phyloP scores from a whole-genome alignment of 1,140 invertebrate species.

The Lethocerus indicus region DNA sequence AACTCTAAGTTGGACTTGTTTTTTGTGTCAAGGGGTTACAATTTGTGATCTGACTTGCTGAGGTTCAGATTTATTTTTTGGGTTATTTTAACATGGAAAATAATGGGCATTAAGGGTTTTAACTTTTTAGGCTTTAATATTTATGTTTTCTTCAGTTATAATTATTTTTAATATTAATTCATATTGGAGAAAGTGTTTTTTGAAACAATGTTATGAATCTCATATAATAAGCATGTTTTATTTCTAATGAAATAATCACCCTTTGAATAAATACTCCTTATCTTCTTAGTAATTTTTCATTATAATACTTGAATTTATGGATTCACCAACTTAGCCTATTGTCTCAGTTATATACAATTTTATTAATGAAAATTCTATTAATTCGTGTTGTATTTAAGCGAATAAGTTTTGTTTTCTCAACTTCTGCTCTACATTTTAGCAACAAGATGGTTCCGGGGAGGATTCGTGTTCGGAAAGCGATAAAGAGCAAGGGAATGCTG shows the following conservation, averaged over 20 bases:
- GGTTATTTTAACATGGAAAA: not conserved
- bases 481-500: slow-evolving; percentile 12
- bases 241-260: not conserved
- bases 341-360: not conserved
- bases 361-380: not conserved
- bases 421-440: not conserved
- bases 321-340: not conserved
- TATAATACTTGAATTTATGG: not conserved
- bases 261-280: not conserved
- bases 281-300: not conserved
- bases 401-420: not conserved
- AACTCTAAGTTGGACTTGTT: slow-evolving; percentile 6
- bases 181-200: too few species aligned
- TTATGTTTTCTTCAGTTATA: not conserved
- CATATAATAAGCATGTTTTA: too few species aligned
- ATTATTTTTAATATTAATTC: not conserved
- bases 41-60: not conserved
- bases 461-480: slow-evolving; percentile 18
- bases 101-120: not conserved
- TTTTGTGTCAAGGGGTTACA: not conserved
- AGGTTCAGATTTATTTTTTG: not conserved
- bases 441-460: slow-evolving; percentile 18
- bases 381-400: too few species aligned
- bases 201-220: too few species aligned
- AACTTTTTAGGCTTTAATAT: not conserved